Evolutionary conservation across 2,888 invertebrate genomes (phyloP).

Genomic region (Isoperla grammatica): DNA sequence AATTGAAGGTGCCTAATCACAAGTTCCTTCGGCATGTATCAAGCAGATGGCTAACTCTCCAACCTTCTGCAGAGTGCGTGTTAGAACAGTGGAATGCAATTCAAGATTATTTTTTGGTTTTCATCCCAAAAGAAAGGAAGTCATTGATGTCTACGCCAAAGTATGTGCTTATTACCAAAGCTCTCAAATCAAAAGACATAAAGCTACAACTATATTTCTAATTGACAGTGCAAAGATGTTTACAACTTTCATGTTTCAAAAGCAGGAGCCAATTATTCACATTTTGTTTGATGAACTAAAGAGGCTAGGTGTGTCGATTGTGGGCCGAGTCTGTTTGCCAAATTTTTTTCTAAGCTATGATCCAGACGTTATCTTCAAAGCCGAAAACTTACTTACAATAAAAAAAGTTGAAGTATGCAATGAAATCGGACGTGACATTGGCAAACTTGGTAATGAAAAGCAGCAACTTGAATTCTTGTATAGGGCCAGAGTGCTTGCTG

Average conservation of each 20-base stretch:
- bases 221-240: conserved; percentile 19
- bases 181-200: conserved; percentile 11
- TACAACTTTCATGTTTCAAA: conserved; percentile 25
- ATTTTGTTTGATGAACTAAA: conserved; percentile 17
- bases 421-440: neutral
- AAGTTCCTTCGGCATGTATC: conserved; percentile 26
- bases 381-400: neutral
- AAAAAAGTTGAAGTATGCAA: conserved; percentile 4
- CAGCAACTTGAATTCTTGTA: conserved; percentile 17
- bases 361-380: neutral
- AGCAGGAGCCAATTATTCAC: conserved; percentile 24
- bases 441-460: conserved; percentile 13
- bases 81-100: conserved; percentile 26
- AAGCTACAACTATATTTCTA: conserved; percentile 16
- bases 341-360: neutral
- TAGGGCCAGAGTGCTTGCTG: conserved; percentile 11
- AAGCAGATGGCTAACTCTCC: conserved; percentile 27
- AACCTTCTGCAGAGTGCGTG: conserved; percentile 20
- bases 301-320: neutral
- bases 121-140: conserved; percentile 24
- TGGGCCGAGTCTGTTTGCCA: conserved; percentile 5
- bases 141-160: conserved; percentile 7
- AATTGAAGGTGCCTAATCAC: conserved; percentile 20
- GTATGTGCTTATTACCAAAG: conserved; percentile 10
- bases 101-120: conserved; percentile 26